Evolutionary conservation across 2,113 vertebrate genomes (phyloP).

Genomic region (Lynx canadensis): DNA sequence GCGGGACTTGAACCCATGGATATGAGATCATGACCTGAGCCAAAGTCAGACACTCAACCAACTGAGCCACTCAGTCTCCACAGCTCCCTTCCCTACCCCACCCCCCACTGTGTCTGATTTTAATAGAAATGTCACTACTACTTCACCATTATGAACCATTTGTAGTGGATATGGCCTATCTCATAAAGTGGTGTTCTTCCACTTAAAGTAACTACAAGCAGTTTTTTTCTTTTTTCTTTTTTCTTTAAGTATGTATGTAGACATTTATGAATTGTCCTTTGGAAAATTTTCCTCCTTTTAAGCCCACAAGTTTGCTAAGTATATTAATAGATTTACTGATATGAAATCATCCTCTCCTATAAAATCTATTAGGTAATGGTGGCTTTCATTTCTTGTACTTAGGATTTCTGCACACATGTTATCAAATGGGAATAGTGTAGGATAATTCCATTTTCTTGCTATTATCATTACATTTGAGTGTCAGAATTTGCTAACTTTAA

Average conservation of each 20-base stretch:
- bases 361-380: not conserved
- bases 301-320: not conserved
- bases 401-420: not conserved
- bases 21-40: no score
- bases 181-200: not conserved
- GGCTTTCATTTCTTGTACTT: not conserved
- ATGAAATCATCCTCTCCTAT: not conserved
- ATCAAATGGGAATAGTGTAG: not conserved
- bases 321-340: not conserved
- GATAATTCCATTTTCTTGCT: not conserved
- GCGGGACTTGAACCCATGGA: no score
- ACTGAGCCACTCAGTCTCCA: no score
- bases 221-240: not conserved
- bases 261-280: not conserved
- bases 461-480: not conserved
- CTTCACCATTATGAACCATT: not conserved
- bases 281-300: not conserved
- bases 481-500: not conserved
- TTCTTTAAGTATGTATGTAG: not conserved
- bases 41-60: no score
- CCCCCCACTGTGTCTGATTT: not conserved
- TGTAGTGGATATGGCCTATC: not conserved
- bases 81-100: no score
- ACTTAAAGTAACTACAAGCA: not conserved
- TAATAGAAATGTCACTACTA: not conserved